Evolutionary conservation across 1,140 invertebrate genomes (phyloP), one percentile per base, ranked within the genome.

Genomic region (Thaumatotibia leucotreta): DNA sequence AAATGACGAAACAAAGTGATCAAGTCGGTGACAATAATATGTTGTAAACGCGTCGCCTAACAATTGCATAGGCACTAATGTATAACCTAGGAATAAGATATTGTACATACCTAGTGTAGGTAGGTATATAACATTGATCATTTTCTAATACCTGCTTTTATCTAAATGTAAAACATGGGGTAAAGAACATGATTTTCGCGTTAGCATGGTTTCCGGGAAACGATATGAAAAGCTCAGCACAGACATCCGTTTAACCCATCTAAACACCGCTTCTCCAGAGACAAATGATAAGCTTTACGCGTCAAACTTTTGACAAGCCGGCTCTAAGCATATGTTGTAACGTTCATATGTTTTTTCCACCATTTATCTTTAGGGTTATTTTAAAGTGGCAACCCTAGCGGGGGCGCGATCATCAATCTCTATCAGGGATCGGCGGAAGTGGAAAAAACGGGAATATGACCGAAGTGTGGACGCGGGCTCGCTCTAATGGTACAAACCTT

Each of bases 371-470:
- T 45, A 17, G 35, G 35, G 35, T 45, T 45, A 45, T 45, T 45
- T 45, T 45, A 45, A 45, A 33, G 24, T 35, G 17, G 52, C 52
- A 58, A 58, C 52, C 52, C 52, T 58, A 58, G 69, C 27, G 71
- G 68, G 70, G 76, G 70, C 50, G 72, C 69, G 66, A 77, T 82
- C 84, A 86, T 86, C 84, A 86, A 86, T 86, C 84, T 84, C 79
- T 80, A 86, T 86, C 82, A 86, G 73, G 66, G 45, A 70, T 63
- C 72, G 74, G 68, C 73, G 73, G 63, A 65, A 68, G 70, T 70
- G 45, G 49, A 83, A 83, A 85, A 82, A 80, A 72, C 73, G 64
- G 64, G 72, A 82, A 82, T 84, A 82, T 82, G 80, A 81, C 73
- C 79, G 74, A 64, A 73, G 70, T 66, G 67, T 68, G 73, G 70